Conservation (phyloP, 2,113 vertebrate genomes). For the Ophiodon elongatus region DNA sequence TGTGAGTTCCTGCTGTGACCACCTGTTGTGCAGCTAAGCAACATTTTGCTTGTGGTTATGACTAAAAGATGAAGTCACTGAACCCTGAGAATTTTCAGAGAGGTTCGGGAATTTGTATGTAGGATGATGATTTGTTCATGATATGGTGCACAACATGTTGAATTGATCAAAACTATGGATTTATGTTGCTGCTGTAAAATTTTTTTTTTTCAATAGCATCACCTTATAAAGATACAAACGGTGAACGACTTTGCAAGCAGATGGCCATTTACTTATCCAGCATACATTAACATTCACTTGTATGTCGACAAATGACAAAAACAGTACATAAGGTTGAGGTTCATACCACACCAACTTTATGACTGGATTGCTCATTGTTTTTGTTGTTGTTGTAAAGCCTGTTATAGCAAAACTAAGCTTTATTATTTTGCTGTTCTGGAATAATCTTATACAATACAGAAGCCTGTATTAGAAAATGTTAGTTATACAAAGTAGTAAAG, state of each 20-base stretch:
- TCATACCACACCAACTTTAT: not conserved
- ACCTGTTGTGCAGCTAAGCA: constrained; percentile 1
- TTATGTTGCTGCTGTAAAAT: not conserved
- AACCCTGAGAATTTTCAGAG: not conserved
- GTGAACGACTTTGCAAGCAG: not conserved
- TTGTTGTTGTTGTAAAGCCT: not conserved
- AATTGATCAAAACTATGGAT: not conserved
- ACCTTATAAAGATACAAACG: not conserved
- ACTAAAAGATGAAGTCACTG: not conserved
- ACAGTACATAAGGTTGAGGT: not conserved
- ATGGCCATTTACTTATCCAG: not conserved
- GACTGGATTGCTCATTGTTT: not conserved
- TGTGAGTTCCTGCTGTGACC: not conserved
- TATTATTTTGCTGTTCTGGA: not conserved
- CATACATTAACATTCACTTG: not conserved
- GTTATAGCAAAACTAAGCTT: no score
- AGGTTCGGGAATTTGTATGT: not conserved
- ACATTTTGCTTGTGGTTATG: not conserved
- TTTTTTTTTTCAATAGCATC: not conserved
- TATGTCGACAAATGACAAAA: not conserved
- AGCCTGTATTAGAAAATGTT: not conserved
- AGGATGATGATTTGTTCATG: not conserved
- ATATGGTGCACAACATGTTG: not conserved
- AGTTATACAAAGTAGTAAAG: no score
- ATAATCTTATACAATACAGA: not conserved